A percentile compares a stretch with the other conserved stretches of the same genome.
phyloP scores from a whole-genome alignment of 2,797 vertebrate species.

The Notamacropus eugenii region DNA sequence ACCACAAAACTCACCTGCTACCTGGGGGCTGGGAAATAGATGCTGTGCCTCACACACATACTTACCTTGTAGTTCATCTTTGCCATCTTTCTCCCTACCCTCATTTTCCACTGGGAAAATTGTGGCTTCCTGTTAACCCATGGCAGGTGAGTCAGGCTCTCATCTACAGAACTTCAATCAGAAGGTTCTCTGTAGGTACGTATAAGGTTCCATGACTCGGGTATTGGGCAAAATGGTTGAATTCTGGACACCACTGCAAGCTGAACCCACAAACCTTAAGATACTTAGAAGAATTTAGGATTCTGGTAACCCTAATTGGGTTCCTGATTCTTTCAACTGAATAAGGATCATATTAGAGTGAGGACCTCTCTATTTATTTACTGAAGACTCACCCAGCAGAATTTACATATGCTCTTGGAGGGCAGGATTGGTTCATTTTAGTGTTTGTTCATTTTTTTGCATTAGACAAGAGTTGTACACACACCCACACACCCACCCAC shows the following conservation, averaged over 20 bases:
- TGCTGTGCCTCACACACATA: neutral
- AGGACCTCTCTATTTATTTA: neutral
- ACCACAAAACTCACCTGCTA: neutral
- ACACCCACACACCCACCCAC: neutral
- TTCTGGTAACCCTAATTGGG: neutral
- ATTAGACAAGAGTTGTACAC: neutral
- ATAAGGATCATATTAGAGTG: neutral
- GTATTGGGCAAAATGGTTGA: neutral
- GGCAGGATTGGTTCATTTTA: neutral
- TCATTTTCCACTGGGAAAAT: neutral
- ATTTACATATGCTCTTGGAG: neutral
- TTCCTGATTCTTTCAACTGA: neutral
- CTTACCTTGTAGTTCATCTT: neutral
- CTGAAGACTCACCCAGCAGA: neutral
- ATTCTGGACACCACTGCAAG: neutral
- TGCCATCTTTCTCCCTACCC: neutral
- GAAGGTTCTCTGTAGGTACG: neutral
- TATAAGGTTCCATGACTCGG: neutral
- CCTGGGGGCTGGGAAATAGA: neutral
- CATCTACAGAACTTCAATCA: neutral
- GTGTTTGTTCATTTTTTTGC: neutral
- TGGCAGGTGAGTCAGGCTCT: neutral
- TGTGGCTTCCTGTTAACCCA: neutral
- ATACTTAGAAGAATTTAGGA: neutral
- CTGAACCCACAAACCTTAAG: neutral